Percentiles rank a stretch among this genome's conserved stretches.
Conservation (phyloP, 2,888 invertebrate species). For the Erynnis tages region DNA sequence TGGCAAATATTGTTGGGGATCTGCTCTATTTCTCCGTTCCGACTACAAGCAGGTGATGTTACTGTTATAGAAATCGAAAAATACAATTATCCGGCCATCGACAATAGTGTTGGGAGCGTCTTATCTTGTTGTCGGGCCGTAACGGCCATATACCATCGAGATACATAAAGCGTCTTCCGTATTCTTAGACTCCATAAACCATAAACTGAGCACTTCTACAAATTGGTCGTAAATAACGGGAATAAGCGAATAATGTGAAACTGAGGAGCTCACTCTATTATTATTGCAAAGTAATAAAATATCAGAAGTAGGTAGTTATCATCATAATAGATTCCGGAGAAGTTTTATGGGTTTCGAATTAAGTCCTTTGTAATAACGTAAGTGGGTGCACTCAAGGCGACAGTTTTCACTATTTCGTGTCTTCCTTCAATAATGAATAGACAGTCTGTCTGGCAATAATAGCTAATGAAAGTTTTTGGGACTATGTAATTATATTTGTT, state of each 20-base stretch:
- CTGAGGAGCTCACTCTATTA: conserved; percentile 50
- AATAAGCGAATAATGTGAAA: conserved; percentile 50
- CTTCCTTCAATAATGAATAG: not conserved
- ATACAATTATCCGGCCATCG: conserved; percentile 75
- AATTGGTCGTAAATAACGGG: conserved; percentile 70
- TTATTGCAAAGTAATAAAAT: conserved; percentile 46
- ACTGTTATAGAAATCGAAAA: conserved; percentile 64
- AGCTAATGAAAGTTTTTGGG: no score
- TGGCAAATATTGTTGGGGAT: conserved; percentile 65
- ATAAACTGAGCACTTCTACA: conserved; percentile 63
- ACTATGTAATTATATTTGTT: no score
- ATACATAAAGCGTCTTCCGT: conserved; percentile 19
- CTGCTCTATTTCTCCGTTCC: conserved; percentile 53
- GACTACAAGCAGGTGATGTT: conserved; percentile 70
- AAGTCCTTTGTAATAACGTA: conserved; percentile 21
- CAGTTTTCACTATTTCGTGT: not conserved
- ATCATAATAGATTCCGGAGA: conserved; percentile 21
- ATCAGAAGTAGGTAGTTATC: conserved; percentile 28
- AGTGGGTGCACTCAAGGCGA: conserved; percentile 14
- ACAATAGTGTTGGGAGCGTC: conserved; percentile 59
- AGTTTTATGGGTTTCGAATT: conserved; percentile 24
- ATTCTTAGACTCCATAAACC: conserved; percentile 27
- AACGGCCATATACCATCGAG: conserved; percentile 30
- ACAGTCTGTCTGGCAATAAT: no score
- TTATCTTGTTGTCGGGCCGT: conserved; percentile 56